Conservation (phyloP, 1,140 invertebrate species). For the Sycophila sp. region DNA sequence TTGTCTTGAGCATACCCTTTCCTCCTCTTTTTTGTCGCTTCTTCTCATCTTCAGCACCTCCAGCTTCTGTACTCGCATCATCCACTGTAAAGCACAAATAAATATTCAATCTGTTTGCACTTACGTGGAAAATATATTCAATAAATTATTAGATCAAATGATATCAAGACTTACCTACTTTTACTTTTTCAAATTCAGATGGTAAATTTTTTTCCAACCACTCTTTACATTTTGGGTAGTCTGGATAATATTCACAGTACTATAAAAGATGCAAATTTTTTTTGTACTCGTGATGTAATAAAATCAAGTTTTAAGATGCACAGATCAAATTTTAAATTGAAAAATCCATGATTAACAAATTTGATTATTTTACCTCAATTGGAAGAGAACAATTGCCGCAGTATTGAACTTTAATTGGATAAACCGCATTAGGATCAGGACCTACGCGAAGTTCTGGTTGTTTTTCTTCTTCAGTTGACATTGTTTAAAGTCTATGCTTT, state of each 20-base stretch:
- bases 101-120: neutral
- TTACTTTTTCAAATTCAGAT: conserved; percentile 89
- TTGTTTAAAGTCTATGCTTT: conserved; percentile 43
- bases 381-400: conserved; percentile 96
- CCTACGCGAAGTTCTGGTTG: conserved; percentile 58
- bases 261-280: conserved; percentile 59
- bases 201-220: conserved; percentile 97
- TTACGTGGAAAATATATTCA: too few relatives aligned
- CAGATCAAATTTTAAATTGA: too few relatives aligned
- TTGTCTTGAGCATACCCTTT: conserved; percentile 80
- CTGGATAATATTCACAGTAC: conserved; percentile 98
- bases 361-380: conserved; percentile 79
- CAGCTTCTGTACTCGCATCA: conserved; percentile 72
- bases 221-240: conserved; percentile 96
- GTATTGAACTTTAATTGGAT: conserved; percentile 90
- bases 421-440: conserved; percentile 70
- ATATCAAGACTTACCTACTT: conserved; percentile 76
- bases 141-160: conserved; percentile 19
- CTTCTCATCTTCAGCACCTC: conserved; percentile 86
- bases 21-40: conserved; percentile 87
- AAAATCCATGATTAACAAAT: too few relatives aligned
- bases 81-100: conserved; percentile 46
- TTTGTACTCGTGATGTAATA: neutral
- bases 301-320: neutral
- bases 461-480: conserved; percentile 57